A percentile compares a stretch with the other conserved stretches of the same genome.
Conservation (phyloP, 2,888 invertebrate species). For the Agrotis exclamationis region DNA sequence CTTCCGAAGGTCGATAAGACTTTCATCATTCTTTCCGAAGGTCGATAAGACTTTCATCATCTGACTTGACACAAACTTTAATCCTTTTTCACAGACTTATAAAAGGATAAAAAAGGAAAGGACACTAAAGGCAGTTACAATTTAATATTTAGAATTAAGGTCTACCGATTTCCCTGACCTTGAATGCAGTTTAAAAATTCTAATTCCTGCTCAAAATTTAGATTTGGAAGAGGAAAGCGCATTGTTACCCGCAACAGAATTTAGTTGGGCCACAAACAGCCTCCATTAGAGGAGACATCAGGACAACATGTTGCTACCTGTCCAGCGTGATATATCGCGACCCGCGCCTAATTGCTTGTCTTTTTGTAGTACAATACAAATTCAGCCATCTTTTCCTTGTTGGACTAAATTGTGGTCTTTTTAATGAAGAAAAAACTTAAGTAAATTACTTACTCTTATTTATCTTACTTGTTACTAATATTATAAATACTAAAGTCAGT, state of each 20-base stretch:
- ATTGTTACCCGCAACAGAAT: conserved; percentile 50
- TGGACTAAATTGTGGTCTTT: conserved; percentile 18
- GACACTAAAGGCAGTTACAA: too few relatives aligned
- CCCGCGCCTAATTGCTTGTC: conserved; percentile 80
- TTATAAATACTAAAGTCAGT: too few relatives aligned
- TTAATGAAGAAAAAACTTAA: neutral
- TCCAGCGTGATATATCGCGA: conserved; percentile 80
- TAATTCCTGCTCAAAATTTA: conserved; percentile 3
- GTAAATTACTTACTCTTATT: neutral
- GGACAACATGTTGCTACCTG: conserved; percentile 81
- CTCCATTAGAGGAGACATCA: conserved; percentile 78
- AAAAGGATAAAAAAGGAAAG: neutral
- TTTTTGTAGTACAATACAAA: conserved; percentile 70
- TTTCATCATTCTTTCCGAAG: too few relatives aligned
- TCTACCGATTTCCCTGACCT: neutral
- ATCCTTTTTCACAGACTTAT: neutral
- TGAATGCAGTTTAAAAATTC: neutral
- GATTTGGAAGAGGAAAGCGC: conserved; percentile 16
- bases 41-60: too few relatives aligned
- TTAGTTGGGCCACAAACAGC: conserved; percentile 65
- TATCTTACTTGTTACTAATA: too few relatives aligned
- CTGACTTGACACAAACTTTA: too few relatives aligned
- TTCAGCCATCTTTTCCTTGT: conserved; percentile 46
- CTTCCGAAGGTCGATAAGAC: too few relatives aligned
- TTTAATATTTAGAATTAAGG: too few relatives aligned